phyloP scores from a whole-genome alignment of 64 coral and sea anemone genomes.

The Montipora foliosa region DNA sequence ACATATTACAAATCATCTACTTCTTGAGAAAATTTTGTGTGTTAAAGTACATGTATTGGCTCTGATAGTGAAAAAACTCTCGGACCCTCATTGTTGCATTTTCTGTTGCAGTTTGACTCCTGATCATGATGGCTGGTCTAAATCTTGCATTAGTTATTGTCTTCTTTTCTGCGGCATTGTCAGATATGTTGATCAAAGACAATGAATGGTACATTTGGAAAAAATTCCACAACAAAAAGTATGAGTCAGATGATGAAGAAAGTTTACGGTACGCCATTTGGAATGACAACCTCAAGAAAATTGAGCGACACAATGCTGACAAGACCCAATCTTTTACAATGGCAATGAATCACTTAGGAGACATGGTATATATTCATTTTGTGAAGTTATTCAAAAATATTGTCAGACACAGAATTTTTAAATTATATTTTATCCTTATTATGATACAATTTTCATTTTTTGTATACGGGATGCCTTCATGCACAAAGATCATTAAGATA shows the following conservation, averaged over 20 bases:
- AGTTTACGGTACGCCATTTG: constrained; percentile 75
- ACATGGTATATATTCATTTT: constrained; percentile 66
- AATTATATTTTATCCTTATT: no score
- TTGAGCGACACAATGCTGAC: constrained; percentile 64
- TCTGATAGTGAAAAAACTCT: no score
- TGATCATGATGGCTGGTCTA: not conserved
- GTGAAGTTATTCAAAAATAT: not conserved
- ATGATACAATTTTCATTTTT: no score
- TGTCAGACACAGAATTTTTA: not conserved
- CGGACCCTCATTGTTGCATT: not conserved
- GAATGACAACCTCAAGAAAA: constrained; percentile 71
- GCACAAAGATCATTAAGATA: no score
- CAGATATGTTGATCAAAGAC: constrained; percentile 44
- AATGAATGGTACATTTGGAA: constrained; percentile 71
- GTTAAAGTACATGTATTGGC: no score
- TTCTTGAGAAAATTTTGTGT: no score
- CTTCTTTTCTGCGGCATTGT: not conserved
- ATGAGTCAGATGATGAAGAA: constrained; percentile 61
- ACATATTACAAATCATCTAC: no score
- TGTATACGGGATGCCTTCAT: no score
- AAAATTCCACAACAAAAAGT: constrained; percentile 47
- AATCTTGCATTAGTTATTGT: not conserved
- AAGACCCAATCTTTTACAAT: constrained; percentile 40
- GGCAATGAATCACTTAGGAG: constrained; percentile 93
- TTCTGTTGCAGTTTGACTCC: not conserved